These are phyloP conservation scores for Teleogryllus oceanicus DNA, from an alignment of 2,888 invertebrate genomes.

Conservation along the genomic window DNA sequence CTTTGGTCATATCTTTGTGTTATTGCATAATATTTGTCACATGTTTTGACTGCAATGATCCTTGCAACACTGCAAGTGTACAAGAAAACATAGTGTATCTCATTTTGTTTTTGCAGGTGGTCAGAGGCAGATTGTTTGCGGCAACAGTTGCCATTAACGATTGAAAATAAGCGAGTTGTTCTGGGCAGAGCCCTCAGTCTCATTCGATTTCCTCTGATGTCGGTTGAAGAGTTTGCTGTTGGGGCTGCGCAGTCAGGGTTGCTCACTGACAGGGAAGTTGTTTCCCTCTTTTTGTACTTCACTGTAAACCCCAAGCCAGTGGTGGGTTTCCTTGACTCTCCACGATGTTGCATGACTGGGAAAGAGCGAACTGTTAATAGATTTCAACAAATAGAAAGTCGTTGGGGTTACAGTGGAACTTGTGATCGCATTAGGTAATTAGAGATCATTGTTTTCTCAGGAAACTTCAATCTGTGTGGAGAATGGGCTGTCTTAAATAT, in stretches of 20 bases:
- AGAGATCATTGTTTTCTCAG: too few species aligned
- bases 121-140: slow-evolving; percentile 71
- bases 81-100: too few species aligned
- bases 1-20: not conserved
- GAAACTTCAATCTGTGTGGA: too few species aligned
- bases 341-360: slow-evolving; percentile 73
- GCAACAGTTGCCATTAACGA: slow-evolving; percentile 60
- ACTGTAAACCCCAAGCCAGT: slow-evolving; percentile 68
- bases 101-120: slow-evolving; percentile 53
- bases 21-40: not conserved
- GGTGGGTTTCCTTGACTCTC: slow-evolving; percentile 65
- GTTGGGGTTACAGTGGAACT: slow-evolving; percentile 83
- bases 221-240: slow-evolving; percentile 78
- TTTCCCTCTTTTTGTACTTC: slow-evolving; percentile 67
- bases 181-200: slow-evolving; percentile 67
- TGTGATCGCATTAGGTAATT: slow-evolving; percentile 69
- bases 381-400: slow-evolving; percentile 71
- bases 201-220: slow-evolving; percentile 79
- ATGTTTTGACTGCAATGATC: too few species aligned
- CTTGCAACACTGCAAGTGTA: too few species aligned
- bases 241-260: slow-evolving; percentile 73
- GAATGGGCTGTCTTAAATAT: too few species aligned
- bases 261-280: slow-evolving; percentile 71
- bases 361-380: slow-evolving; percentile 71
- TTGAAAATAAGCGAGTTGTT: slow-evolving; percentile 65